Base-by-base conservation (phyloP, 2,797 vertebrate species). In the Takifugu ocellatus region DNA sequence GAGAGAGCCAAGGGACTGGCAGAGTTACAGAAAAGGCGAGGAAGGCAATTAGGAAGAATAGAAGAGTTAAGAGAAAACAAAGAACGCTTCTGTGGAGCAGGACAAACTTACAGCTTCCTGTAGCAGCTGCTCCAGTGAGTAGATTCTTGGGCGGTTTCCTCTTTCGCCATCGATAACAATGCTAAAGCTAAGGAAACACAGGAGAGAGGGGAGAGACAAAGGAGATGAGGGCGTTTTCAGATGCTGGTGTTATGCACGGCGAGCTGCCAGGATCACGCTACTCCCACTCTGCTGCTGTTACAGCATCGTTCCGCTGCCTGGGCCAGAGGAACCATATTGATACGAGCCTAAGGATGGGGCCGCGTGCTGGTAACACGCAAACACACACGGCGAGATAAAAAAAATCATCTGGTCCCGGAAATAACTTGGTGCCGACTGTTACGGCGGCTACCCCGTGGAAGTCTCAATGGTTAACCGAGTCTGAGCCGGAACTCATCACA, bases 51-150 rank as follows among this genome's bases (percentile, higher is more conserved):
- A 46, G 44, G 7, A n/a, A n/a, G 16, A n/a, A n/a, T 21, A 46
- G n/a, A 46, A 46, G 36, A 12, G 36, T 61, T 17, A 59, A 53
- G 26, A 54, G 52, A 64, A 68, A 70, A 21, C 45, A 3, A 57
- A 59, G 43, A 39, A 14, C 12, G 36, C 3, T 75, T 70, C 25
- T 59, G 50, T 54, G 54, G 26, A 49, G 33, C 5, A 1, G 46
- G 26, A 51, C 64, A 49, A 82, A 80, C 96, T 95, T 84, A 97
- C 96, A 56, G 94, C 96, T 90, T 96, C 95, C 90, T 95, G 93
- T 59, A 98, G 88, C 81, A 98, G 92, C 82, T 98, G 95, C 84
- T 97, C 95, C 90, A 94, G 83, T 0, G 96, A 97, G 87, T 97
- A 98, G 87, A 96, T 91, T 54, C 93, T 92, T 65, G 93, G 94